Conservation (phyloP, 2,797 vertebrate genomes). For the Micropoecilia bifurca region DNA sequence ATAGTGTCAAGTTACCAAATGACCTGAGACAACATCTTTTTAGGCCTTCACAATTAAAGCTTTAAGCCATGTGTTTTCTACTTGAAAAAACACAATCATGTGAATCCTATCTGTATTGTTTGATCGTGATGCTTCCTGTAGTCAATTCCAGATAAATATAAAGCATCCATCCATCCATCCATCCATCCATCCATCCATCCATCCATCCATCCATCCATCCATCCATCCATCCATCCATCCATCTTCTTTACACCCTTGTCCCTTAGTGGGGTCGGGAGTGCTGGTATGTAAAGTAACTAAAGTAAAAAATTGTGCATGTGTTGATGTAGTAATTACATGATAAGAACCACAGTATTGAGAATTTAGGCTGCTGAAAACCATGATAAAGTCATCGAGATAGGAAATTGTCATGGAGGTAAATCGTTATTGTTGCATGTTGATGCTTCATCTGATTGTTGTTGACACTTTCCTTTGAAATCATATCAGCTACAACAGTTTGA, state of each 20-base stretch:
- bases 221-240: no score
- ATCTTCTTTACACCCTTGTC: no score
- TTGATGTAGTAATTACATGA: neutral
- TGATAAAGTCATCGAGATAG: neutral
- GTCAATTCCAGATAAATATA: no score
- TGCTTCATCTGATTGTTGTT: neutral
- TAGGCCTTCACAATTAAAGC: neutral
- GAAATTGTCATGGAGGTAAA: neutral
- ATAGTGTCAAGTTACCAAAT: neutral
- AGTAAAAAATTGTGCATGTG: neutral
- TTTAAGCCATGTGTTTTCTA: neutral
- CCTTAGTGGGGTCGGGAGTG: no score
- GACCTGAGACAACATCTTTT: neutral
- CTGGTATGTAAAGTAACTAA: neutral
- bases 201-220: no score
- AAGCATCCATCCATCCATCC: no score
- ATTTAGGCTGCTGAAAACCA: neutral
- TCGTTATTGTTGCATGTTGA: neutral
- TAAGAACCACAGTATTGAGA: neutral
- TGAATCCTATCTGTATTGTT: neutral
- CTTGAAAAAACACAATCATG: neutral
- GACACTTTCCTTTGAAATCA: neutral
- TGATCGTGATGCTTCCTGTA: neutral
- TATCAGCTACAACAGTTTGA: neutral
- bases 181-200: no score